A percentile compares a stretch with the other conserved stretches of the same genome.
Evolutionary conservation across 2,888 invertebrate genomes (phyloP).

Genomic region (Amphiduros pacificus): DNA sequence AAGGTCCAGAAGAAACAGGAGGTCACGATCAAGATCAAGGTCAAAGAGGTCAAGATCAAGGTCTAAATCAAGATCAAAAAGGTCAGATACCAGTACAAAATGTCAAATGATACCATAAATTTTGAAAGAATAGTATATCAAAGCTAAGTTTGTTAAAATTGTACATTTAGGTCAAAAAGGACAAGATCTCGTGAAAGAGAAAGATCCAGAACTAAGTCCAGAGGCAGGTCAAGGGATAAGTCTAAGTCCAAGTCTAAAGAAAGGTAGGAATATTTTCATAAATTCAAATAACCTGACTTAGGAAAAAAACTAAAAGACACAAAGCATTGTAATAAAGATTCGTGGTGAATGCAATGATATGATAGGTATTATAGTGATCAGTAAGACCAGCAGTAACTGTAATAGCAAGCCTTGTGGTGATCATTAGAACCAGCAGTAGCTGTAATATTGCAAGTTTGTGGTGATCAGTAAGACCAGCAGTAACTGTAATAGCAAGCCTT

Average conservation of each 20-base stretch:
- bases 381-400: no score
- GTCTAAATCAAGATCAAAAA: conserved; percentile 5
- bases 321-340: no score
- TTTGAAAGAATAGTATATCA: neutral
- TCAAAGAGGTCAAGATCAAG: conserved; percentile 1
- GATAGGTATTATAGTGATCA: no score
- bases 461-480: no score
- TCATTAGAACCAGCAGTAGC: no score
- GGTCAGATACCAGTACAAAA: conserved; percentile 1
- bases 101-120: neutral
- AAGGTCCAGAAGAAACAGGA: conserved; percentile 28
- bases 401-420: no score
- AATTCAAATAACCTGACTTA: no score
- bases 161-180: neutral
- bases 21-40: conserved; percentile 12
- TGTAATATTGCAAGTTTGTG: no score
- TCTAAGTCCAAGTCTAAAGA: neutral
- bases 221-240: neutral
- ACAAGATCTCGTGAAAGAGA: neutral
- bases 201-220: neutral
- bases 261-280: neutral
- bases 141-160: neutral
- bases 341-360: no score
- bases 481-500: no score
- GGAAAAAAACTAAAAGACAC: no score